Conservation (phyloP, 2,888 invertebrate genomes). For the Yponomeuta plumbellus region DNA sequence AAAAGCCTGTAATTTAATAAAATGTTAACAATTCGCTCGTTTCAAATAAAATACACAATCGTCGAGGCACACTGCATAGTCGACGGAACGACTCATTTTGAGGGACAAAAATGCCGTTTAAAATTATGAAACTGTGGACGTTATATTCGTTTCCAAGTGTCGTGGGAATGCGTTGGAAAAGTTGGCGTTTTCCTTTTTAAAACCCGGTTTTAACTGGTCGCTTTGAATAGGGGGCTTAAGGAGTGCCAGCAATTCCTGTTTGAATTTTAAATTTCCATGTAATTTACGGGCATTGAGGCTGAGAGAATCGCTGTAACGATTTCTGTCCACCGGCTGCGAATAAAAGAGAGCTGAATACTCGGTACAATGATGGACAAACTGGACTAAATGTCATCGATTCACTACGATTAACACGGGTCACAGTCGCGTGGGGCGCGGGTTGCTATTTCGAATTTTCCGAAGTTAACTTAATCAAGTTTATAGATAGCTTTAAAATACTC, state of each 20-base stretch:
- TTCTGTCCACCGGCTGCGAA: not conserved
- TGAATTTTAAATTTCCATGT: conserved; percentile 16
- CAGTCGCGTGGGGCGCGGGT: too few relatives aligned
- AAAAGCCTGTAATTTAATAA: not conserved
- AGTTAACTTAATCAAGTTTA: too few relatives aligned
- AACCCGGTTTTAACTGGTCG: not conserved
- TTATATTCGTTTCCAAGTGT: not conserved
- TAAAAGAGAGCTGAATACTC: not conserved
- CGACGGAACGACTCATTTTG: too few relatives aligned
- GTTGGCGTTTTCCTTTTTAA: not conserved
- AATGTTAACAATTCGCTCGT: not conserved
- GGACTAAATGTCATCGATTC: too few relatives aligned
- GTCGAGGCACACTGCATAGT: not conserved
- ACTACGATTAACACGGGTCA: too few relatives aligned
- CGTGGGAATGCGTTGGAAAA: too few relatives aligned
- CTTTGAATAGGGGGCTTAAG: not conserved
- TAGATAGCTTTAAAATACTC: too few relatives aligned
- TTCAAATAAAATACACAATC: not conserved
- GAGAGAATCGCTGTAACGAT: not conserved
- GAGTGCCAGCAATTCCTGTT: not conserved
- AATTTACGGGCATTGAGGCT: conserved; percentile 12
- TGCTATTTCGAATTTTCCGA: too few relatives aligned
- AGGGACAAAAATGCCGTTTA: not conserved
- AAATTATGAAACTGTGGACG: not conserved
- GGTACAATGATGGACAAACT: too few relatives aligned